Conservation (phyloP, 64 coral and sea anemone genomes). For the Montipora cactus region DNA sequence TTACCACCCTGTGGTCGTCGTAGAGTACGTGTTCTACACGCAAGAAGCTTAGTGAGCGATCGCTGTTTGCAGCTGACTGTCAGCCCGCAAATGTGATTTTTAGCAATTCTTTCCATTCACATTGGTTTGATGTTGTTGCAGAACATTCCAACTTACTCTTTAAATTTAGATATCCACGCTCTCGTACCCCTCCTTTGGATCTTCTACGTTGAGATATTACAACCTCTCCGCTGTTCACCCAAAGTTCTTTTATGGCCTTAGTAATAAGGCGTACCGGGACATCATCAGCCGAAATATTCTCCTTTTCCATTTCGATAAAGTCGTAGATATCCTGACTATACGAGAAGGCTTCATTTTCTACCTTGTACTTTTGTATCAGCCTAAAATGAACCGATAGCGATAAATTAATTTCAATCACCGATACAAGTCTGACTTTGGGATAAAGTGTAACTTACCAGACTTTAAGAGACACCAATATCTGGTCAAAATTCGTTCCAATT, state of each 20-base stretch:
- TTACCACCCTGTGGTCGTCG: constrained; percentile 1
- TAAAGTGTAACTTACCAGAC: background rate
- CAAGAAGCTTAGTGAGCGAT: background rate
- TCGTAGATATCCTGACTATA: constrained; percentile 3
- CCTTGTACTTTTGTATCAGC: constrained; percentile 16
- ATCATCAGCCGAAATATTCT: background rate
- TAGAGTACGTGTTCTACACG: background rate
- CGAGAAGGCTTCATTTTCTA: background rate
- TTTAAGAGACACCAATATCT: background rate
- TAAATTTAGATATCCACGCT: background rate
- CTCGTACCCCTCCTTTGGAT: background rate
- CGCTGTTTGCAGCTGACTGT: background rate
- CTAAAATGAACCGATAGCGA: background rate
- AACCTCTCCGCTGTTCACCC: constrained; percentile 6
- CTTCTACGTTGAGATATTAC: background rate
- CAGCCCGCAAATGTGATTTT: background rate
- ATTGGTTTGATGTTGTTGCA: background rate
- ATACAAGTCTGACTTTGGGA: background rate
- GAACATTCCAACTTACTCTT: background rate
- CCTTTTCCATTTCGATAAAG: background rate
- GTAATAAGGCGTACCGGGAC: background rate
- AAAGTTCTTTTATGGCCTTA: constrained; percentile 8
- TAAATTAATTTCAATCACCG: background rate
- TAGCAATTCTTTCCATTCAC: background rate
- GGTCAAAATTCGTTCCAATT: background rate